Base-by-base conservation (phyloP, 2,113 vertebrate species). In the Solenodon paradoxus region DNA sequence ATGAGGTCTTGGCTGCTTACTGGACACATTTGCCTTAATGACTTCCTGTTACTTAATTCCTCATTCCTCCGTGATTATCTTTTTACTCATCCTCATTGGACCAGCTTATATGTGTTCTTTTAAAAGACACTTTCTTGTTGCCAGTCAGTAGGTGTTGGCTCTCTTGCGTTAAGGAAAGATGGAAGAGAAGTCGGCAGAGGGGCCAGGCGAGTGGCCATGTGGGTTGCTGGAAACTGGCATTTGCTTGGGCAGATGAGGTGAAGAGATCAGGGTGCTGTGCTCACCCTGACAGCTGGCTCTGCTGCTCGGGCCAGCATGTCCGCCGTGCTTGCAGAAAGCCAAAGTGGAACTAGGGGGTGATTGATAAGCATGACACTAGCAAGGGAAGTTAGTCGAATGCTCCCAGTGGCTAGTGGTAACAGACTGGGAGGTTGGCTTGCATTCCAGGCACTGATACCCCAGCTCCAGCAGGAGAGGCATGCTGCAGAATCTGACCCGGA, bases 11-110 rank as follows among this genome's bases (percentile, higher is more conserved):
- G 24, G 12, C 61, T 79, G 59, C 85, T 94, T 57, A 32, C 49
- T 68, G 93, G 77, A 28, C 84, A 63, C 22, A 8, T 75, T 82
- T 86, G 51, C 78, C 74, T 77, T 93, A 51, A 47, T 95, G 89
- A 82, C 92, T 92, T 95, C 92, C 92, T 96, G 57, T 55, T 79
- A n/a, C 53, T 59, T 53, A 53, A 93, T 94, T 96, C 95, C 93
- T 98, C 97, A 95, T 97, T 97, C 95, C 35, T 90, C 61, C 79
- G 5, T 82, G 96, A 90, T 98, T 97, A 92, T 97, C 40, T 26
- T 98, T 97, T 61, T 97, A 97, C 93, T 96, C 95, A 42, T 57
- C 88, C 96, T 74, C 57, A 72, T 95, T 96, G 97, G 92, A 90
- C 86, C 88, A 85, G 94, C 80, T 97, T 86, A 45, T 90, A 64